Evolutionary conservation across 2,888 invertebrate genomes (phyloP).

Genomic region (Drosophila colorata): DNA sequence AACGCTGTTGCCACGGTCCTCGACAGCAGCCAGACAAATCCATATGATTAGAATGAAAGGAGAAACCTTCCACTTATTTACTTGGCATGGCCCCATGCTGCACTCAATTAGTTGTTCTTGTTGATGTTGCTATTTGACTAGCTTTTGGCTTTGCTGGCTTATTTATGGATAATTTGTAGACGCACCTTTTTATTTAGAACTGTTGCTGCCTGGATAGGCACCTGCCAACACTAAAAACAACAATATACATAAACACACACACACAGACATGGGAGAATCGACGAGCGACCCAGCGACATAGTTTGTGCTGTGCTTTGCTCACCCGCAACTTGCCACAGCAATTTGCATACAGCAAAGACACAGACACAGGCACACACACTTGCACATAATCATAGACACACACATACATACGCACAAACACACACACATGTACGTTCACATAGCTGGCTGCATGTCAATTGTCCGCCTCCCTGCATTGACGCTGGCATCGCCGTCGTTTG

Average conservation of each 20-base stretch:
- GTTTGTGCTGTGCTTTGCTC: conserved; percentile 60
- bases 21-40: conserved; percentile 23
- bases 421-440: conserved; percentile 23
- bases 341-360: conserved; percentile 61
- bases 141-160: conserved; percentile 37
- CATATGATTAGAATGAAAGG: conserved; percentile 21
- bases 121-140: conserved; percentile 58
- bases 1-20: background rate
- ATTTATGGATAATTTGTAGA: conserved; percentile 67
- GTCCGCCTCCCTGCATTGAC: conserved; percentile 34
- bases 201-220: conserved; percentile 39
- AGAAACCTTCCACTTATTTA: conserved; percentile 54
- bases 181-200: conserved; percentile 62
- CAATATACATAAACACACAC: conserved; percentile 5
- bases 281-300: conserved; percentile 74
- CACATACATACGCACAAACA: conserved; percentile 19
- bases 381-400: conserved; percentile 23
- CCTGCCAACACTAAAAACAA: conserved; percentile 26
- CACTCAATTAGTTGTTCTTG: conserved; percentile 35
- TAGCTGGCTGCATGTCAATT: conserved; percentile 44
- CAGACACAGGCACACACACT: conserved; percentile 23
- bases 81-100: conserved; percentile 40
- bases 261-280: conserved; percentile 23
- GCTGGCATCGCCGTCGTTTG: conserved; percentile 56
- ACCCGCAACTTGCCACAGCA: conserved; percentile 65